Conservation (phyloP, 2,113 vertebrate species). For the Nerophis ophidion region DNA sequence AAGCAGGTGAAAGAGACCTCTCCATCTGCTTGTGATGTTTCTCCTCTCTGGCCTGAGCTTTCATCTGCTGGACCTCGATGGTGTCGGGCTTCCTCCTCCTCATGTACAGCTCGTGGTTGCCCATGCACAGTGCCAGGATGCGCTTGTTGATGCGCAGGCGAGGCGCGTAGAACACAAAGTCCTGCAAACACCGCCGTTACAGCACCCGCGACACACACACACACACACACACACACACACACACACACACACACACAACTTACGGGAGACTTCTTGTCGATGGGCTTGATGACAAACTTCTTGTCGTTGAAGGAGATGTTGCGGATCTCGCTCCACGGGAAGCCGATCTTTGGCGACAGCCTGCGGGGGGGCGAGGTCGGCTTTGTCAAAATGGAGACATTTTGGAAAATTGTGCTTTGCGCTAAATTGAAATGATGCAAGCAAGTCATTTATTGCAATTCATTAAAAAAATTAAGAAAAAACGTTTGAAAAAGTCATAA, state of each 20-base stretch:
- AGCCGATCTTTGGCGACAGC: slow-evolving; percentile 96
- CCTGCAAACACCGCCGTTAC: slow-evolving; percentile 59
- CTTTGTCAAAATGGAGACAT: too few species aligned
- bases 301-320: slow-evolving; percentile 98
- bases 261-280: slow-evolving; percentile 96
- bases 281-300: slow-evolving; percentile 98
- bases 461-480: too few species aligned
- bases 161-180: slow-evolving; percentile 95
- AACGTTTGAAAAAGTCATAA: too few species aligned
- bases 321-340: slow-evolving; percentile 98
- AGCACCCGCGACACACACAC: too few species aligned
- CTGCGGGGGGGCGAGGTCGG: slow-evolving; percentile 57
- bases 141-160: slow-evolving; percentile 96
- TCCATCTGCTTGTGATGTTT: slow-evolving; percentile 98
- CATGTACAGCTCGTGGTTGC: slow-evolving; percentile 98
- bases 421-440: too few species aligned
- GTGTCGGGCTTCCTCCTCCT: slow-evolving; percentile 95
- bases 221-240: too few species aligned
- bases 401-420: too few species aligned
- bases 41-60: slow-evolving; percentile 94
- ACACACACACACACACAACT: slow-evolving; percentile 36
- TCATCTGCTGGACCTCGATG: slow-evolving; percentile 98
- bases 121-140: slow-evolving; percentile 96
- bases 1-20: slow-evolving; percentile 66
- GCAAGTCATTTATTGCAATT: too few species aligned